Evolutionary conservation across 2,113 vertebrate species (phyloP), one percentile per base, ranked within the genome.

Genomic region (Excalfactoria chinensis): DNA sequence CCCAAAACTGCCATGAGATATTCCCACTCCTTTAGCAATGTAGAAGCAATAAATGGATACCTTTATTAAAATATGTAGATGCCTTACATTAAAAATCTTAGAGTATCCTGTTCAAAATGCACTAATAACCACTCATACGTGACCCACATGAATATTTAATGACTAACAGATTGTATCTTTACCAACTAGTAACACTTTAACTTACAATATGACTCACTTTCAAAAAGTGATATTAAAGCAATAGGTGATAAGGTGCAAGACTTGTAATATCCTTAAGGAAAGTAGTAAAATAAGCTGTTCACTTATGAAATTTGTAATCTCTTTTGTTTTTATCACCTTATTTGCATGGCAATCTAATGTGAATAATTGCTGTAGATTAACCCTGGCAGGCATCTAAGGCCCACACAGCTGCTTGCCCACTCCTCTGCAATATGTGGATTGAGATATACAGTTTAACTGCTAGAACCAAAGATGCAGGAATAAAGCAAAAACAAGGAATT

Each of bases 341-440:
- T 48, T 79, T 79, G 8, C 20, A 22, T 17, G 40, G 35, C 4
- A 15, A 32, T 76, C 35, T 66, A 34, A 63, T 32, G 34, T 34
- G 26, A 37, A 13, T 46, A 67, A 16, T 14, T n/a, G 11, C 8
- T 74, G n/a, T 22, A 20, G 11, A 7, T 44, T 49, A 49, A 48
- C 12, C 25, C 9, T 41, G 4, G 15, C 5, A 84, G 48, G 22
- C 26, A 82, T 11, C 35, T 18, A 78, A 59, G 2, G 9, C 43
- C 9, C 56, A n/a, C 0, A 2, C 7, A 80, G 9, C 7, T 3
- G 7, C 5, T 67, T 0, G 0, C 8, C 85, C 19, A 20, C 6
- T 49, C 8, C 9, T 11, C 20, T 0, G 1, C 7, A 28, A 58
- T 8, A 62, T 1, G 1, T 21, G 2, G 0, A 6, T 9, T 83